Evolutionary conservation across 2,888 invertebrate genomes (phyloP).

Genomic region (Agonopterix alstromeriana): DNA sequence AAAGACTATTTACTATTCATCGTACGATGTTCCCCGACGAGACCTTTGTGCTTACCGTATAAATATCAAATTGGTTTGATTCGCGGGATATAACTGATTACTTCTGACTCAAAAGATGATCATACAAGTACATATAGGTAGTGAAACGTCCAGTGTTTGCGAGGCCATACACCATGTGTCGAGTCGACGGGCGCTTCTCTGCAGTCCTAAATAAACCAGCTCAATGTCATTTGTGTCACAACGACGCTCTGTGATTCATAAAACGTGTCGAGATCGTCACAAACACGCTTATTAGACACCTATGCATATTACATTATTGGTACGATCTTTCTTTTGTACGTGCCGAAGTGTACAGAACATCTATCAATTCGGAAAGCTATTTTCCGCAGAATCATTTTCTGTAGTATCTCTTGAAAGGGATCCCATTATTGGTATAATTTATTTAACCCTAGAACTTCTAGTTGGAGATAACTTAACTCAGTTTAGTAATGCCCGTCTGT

Average conservation of each 20-base stretch:
- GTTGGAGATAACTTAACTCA: not conserved
- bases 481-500: not conserved
- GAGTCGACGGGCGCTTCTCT: slow-evolving; percentile 15
- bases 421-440: not conserved
- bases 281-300: slow-evolving; percentile 1
- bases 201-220: slow-evolving; percentile 42
- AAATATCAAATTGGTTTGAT: too few species aligned
- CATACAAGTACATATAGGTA: too few species aligned
- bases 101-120: too few species aligned
- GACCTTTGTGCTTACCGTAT: too few species aligned
- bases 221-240: slow-evolving; percentile 30
- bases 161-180: slow-evolving; percentile 17
- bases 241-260: slow-evolving; percentile 13
- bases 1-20: too few species aligned
- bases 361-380: not conserved
- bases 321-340: slow-evolving; percentile 4
- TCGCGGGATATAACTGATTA: too few species aligned
- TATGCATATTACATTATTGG: slow-evolving; percentile 7
- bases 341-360: not conserved
- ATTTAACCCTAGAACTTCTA: not conserved
- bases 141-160: too few species aligned
- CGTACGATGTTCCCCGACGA: too few species aligned
- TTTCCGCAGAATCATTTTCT: not conserved
- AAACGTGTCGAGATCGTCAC: not conserved
- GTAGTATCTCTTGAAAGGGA: not conserved